Percentiles rank a stretch among this genome's conserved stretches.
Evolutionary conservation across 2,888 invertebrate genomes (phyloP).

Genomic region (Drosophila sordidapex): DNA sequence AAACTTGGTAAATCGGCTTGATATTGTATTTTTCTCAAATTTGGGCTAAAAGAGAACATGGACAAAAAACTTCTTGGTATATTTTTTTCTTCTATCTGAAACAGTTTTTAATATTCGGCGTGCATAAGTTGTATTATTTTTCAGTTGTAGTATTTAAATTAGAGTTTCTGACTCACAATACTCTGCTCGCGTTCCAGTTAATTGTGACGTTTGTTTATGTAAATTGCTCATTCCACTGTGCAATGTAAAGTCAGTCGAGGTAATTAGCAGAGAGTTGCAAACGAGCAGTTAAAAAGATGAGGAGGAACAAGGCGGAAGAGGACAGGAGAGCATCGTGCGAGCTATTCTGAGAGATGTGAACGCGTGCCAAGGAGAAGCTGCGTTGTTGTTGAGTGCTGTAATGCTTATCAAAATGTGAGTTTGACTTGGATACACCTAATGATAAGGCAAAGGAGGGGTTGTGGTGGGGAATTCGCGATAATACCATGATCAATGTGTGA

Average conservation of each 20-base stretch:
- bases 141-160: background rate
- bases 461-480: background rate
- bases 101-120: background rate
- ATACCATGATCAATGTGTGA: slow-evolving; percentile 7
- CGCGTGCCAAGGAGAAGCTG: slow-evolving; percentile 17
- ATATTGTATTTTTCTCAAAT: background rate
- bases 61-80: accelerated
- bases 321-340: background rate
- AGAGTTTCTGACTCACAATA: background rate
- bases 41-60: background rate
- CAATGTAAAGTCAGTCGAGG: slow-evolving; percentile 27
- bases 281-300: slow-evolving; percentile 26
- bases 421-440: background rate
- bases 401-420: slow-evolving; percentile 25
- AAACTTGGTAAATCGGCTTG: background rate
- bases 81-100: background rate
- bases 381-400: slow-evolving; percentile 17
- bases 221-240: slow-evolving; percentile 37
- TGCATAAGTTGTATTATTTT: too few relatives aligned
- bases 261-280: slow-evolving; percentile 51
- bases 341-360: slow-evolving; percentile 4
- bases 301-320: background rate
- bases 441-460: background rate
- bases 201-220: background rate
- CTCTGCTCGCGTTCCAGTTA: background rate